These are phyloP conservation scores for Nicator chloris DNA, from an alignment of 2,113 vertebrate species.

Conservation along the genomic window DNA sequence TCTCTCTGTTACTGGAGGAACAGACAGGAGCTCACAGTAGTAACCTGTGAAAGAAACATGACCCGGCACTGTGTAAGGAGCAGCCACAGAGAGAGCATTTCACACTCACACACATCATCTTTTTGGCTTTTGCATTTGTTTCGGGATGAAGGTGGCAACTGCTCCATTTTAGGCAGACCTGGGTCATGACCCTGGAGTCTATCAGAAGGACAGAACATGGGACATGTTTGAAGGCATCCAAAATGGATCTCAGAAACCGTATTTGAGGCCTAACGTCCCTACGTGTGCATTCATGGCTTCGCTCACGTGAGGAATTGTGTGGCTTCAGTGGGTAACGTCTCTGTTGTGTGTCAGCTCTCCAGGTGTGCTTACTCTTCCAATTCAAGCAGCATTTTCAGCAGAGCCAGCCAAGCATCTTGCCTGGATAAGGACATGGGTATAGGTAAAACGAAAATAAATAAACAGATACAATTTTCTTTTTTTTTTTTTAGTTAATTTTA, in stretches of 20 bases:
- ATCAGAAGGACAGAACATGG: accelerated
- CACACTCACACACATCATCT: accelerated
- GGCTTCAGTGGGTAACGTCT: neutral
- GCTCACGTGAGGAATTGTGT: accelerated
- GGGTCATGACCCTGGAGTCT: neutral
- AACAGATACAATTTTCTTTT: neutral
- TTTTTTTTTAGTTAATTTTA: conserved; percentile 40
- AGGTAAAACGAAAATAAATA: neutral
- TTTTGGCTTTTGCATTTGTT: neutral
- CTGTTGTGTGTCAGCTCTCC: neutral
- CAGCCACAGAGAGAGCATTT: neutral
- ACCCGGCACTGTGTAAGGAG: neutral
- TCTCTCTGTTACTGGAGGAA: neutral
- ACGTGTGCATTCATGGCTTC: accelerated
- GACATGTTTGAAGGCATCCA: accelerated
- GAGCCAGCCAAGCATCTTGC: neutral
- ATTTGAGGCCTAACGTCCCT: neutral
- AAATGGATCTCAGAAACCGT: neutral
- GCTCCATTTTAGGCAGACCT: neutral
- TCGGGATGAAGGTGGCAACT: neutral
- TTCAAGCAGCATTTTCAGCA: neutral
- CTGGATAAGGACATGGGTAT: neutral
- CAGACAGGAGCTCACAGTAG: neutral
- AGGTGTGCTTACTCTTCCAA: neutral
- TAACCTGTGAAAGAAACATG: neutral